Conservation (phyloP, 2,888 invertebrate genomes). For the Aphodius granarius region DNA sequence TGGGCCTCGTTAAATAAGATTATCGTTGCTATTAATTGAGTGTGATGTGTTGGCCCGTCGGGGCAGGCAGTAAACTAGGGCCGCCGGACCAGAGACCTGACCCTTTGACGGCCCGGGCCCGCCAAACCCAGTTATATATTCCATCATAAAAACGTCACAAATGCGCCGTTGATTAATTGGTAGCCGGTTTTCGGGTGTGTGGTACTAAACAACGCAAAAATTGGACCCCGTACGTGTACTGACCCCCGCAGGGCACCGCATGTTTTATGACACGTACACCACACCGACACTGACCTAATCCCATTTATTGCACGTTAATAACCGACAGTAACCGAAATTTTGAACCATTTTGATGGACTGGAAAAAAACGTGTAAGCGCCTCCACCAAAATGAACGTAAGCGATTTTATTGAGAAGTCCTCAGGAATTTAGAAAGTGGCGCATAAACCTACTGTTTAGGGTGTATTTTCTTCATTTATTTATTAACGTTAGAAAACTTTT, state of each 20-base stretch:
- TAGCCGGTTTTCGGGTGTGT: background rate
- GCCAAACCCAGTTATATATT: conserved; percentile 37
- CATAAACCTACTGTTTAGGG: too few species aligned
- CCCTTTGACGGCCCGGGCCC: conserved; percentile 42
- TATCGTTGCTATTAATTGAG: conserved; percentile 53
- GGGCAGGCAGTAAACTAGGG: conserved; percentile 47
- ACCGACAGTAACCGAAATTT: background rate
- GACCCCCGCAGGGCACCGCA: background rate
- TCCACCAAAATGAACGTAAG: too few species aligned
- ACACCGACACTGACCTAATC: background rate
- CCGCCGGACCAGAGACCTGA: conserved; percentile 35
- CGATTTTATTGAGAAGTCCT: too few species aligned
- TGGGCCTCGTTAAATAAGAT: conserved; percentile 51
- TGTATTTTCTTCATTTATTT: too few species aligned
- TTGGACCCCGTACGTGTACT: background rate
- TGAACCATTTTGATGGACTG: background rate
- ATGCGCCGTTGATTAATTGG: conserved; percentile 41
- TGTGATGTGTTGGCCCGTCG: conserved; percentile 49
- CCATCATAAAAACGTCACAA: conserved; percentile 51
- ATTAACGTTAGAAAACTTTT: too few species aligned
- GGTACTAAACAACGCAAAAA: background rate
- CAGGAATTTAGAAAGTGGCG: too few species aligned
- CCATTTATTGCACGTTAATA: background rate
- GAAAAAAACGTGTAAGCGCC: too few species aligned
- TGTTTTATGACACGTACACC: background rate